Conservation (phyloP, 2,113 vertebrate species). For the Channa argus region DNA sequence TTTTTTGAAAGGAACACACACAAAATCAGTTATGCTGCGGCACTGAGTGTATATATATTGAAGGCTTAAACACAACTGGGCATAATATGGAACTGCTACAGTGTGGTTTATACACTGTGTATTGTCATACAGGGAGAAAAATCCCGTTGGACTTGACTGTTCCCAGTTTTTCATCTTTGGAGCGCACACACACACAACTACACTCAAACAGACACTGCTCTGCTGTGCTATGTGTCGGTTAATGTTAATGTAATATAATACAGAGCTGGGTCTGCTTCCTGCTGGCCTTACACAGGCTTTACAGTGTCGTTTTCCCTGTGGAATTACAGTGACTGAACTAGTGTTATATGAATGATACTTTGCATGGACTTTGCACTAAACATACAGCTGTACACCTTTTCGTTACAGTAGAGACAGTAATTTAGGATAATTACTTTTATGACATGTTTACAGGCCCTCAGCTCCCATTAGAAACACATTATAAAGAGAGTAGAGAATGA, state of each 20-base stretch:
- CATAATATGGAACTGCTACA: no score
- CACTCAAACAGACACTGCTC: not conserved
- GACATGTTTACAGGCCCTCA: constrained; percentile 12
- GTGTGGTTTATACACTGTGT: not conserved
- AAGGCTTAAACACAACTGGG: not conserved
- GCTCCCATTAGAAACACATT: constrained; percentile 20
- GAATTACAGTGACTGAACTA: not conserved
- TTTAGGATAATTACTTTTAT: constrained; percentile 14
- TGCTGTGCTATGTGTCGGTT: constrained; percentile 11
- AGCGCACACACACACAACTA: not conserved
- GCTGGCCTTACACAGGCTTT: constrained; percentile 10
- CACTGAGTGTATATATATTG: no score
- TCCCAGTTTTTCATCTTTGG: not conserved
- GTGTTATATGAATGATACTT: not conserved
- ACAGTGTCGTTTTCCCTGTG: constrained; percentile 8
- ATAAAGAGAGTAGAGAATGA: constrained; percentile 3
- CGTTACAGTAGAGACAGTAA: not conserved
- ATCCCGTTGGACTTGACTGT: not conserved
- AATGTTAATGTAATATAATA: constrained; percentile 36
- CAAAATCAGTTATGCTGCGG: no score
- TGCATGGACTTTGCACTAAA: not conserved
- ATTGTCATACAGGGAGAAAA: not conserved
- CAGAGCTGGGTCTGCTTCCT: constrained; percentile 28
- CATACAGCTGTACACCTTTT: not conserved
- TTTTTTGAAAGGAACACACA: no score